Base-by-base conservation (phyloP, 2,888 invertebrate species). In the Mythimna vitellina region DNA sequence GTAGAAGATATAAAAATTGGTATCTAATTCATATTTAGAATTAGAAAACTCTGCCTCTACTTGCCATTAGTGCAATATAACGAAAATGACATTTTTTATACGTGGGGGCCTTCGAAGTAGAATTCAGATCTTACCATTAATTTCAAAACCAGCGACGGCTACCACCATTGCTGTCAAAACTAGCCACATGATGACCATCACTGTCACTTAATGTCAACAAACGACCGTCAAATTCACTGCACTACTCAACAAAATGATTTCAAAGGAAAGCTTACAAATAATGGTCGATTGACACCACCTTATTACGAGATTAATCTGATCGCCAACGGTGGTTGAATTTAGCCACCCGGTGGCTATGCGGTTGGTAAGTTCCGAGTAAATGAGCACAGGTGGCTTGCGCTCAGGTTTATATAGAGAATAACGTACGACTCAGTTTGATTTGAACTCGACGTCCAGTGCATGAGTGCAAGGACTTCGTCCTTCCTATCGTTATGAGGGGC, bases 111-210 rank as follows among this genome's bases (percentile, higher is more conserved):
- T 8, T 35, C 35, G 35, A 35, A 35, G 35, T 9, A 35, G 9
- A 35, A 35, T 7, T 32, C 0, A 14, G 4, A 42, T 42, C 38
- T 80, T 73, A 83, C 82, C 82, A 53, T 32, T 72, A 7, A 79
- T 38, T 20, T 79, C 53, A 20, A 82, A 53, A 32, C 79, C 76
- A 10, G 58, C 46, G 60, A 29, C 79, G 12, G 56, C 58, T 20
- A 57, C 66, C 22, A 60, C 38, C 70, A 73, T 10, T 6, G 60
- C 65, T n/a, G 61, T 49, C 79, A 84, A 25, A 0, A 72, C 2
- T 35, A 63, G 32, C 65, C 66, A 78, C 73, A 57, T 60, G 49
- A 38, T 42, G 60, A 54, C 38, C 75, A 76, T 56, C 69, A 38
- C 70, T 57, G 64, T 6, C 74, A 54, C 53, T 54, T 62, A 57